phyloP scores from a whole-genome alignment of 2,113 vertebrate genomes.

The Acanthochromis polyacanthus region DNA sequence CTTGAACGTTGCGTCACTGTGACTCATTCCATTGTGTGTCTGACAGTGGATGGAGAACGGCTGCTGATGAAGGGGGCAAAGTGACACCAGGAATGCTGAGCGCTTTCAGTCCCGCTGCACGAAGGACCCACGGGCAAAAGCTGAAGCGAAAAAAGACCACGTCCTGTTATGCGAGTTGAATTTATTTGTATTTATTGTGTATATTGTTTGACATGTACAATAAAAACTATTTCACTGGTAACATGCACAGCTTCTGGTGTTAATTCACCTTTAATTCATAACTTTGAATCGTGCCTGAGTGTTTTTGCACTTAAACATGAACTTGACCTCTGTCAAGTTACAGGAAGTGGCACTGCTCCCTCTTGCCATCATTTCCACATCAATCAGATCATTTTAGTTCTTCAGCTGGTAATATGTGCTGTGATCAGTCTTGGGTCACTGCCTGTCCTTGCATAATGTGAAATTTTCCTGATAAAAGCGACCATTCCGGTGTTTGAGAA shows the following conservation, averaged over 20 bases:
- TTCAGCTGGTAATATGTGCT: conserved; percentile 35
- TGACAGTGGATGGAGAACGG: conserved; percentile 88
- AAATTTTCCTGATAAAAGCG: conserved; percentile 50
- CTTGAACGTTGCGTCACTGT: neutral
- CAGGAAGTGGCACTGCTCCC: neutral
- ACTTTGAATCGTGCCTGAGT: no score
- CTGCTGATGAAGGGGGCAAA: conserved; percentile 90
- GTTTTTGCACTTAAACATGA: no score
- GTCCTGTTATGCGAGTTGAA: neutral
- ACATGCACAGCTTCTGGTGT: neutral
- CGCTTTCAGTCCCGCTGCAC: conserved; percentile 84
- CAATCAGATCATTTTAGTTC: conserved; percentile 25
- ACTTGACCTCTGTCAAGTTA: no score
- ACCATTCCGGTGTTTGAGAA: conserved; percentile 41
- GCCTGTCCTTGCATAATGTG: conserved; percentile 45
- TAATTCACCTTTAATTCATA: neutral
- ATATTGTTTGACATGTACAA: conserved; percentile 57
- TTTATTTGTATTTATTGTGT: conserved; percentile 59
- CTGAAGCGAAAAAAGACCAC: conserved; percentile 74
- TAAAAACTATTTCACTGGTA: conserved; percentile 60
- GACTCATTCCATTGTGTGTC: conserved; percentile 27
- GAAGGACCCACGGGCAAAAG: conserved; percentile 85
- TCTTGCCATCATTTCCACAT: neutral
- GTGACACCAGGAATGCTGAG: conserved; percentile 85
- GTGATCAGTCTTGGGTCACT: conserved; percentile 17